Evolutionary conservation across 2,797 vertebrate species (phyloP), one percentile per base, ranked within the genome.

Genomic region (Gobio occitaniae): DNA sequence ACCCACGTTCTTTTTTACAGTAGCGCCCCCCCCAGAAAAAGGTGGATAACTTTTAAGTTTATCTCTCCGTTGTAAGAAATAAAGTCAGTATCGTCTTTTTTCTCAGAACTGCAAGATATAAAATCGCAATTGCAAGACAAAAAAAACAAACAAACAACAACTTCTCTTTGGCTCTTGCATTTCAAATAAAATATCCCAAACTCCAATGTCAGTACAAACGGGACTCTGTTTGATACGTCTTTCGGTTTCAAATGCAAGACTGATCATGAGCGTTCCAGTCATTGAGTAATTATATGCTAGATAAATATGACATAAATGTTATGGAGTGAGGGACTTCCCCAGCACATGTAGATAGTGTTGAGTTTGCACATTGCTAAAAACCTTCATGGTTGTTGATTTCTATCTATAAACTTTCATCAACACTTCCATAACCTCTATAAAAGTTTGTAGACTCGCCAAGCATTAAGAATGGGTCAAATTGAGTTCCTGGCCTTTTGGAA

Each of bases 301-400:
- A 84, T 68, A 69, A 83, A 83, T 75, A 75, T 66, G 71, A 52
- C 81, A 83, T 65, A 66, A 66, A 66, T 79, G 25, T 36, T 54
- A 68, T 68, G 16, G 19, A 75, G 15, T 56, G 32, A 56, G 82
- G 82, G 82, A 84, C 21, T 68, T 83, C 36, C 72, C 82, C 82
- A n/a, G 56, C 52, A 71, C 21, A 74, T 17, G 15, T 0, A 41
- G 17, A 69, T 15, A 41, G 8, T 13, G 48, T 61, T 63, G 41
- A 82, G 21, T 74, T 47, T 76, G 29, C 29, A 65, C 5, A 56
- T 83, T 65, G 72, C 72, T 77, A 47, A 65, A 63, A 72, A 32
- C 29, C 12, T 61, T 47, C 7, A 47, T 48, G 38, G n/a, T 13
- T 63, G 41, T 63, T 59, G 69, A 80, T 47, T 77, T 59, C 4